Evolutionary conservation across 1,140 invertebrate genomes (phyloP), one percentile per base, ranked within the genome.

Genomic region (Ceratina calcarata): DNA sequence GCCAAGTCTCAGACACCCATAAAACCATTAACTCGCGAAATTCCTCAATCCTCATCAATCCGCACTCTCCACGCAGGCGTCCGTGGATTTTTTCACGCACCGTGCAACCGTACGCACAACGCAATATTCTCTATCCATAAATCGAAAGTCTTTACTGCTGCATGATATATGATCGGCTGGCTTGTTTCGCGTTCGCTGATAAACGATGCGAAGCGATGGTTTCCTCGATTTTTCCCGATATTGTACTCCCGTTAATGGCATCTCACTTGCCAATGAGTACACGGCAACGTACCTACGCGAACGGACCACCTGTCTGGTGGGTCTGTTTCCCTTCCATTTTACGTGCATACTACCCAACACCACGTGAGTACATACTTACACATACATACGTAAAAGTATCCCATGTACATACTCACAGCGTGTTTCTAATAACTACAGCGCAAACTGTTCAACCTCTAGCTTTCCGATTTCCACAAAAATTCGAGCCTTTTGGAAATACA

Each of bases 301-400:
- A 70, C 68, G 61, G 84, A 82, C 86, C 87, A 88, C 87, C 87
- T 88, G 86, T 83, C 87, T 45, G 6, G 37, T 45, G 37, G 37
- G 6, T 45, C 37, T 45, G 37, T 45, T 45, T 45, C 37, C 37
- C 37, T 45, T 45, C 10, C 37, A 45, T 45, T 45, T 45, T 45
- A 45, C 37, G 37, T 45, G 37, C 37, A 2, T 45, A 45, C 37
- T 10, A 45, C 27, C 27, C 27, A 32, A 32, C 37, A 10, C 37
- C 37, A 10, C 37, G 8, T 45, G 10, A 45, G 7, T 45, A 45
- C 37, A 10, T 45, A 10, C 10, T 45, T 45, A 45, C 7, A 45
- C 37, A 32, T 32, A 32, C 27, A 4, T 32, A 32, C 27, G 27
- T 32, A 32, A 32, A 32, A 32, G 27, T 32, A 32, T 32, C 4